Base-by-base conservation (phyloP, 2,113 vertebrate genomes). In the Hymenochirus boettgeri region DNA sequence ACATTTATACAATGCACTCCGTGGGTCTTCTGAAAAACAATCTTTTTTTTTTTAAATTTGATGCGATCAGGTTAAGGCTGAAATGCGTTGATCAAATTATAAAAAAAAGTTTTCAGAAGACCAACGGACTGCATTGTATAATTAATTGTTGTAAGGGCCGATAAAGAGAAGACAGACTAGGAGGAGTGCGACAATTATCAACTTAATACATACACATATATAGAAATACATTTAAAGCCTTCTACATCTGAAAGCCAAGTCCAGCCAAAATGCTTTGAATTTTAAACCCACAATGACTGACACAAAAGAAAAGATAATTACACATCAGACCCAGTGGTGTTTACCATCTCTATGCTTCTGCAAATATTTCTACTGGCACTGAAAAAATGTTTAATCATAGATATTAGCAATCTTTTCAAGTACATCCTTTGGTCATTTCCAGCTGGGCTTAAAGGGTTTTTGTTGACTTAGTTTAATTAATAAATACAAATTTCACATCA, bases 281-380 rank as follows among this genome's bases (percentile, higher is more conserved):
- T 56, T 66, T 23, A 58, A 59, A 52, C 64, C 64, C 64, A 66
- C 64, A 59, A 56, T 58, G 55, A 58, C 54, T 58, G 63, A 50
- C 63, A 51, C 45, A 66, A 66, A 66, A 35, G n/a, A 23, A 58
- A 50, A 51, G 55, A 66, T 66, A 66, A 66, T 66, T 66, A 57
- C 55, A 59, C 46, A 42, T 46, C 45, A 59, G 31, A 58, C 57
- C 46, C 64, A 52, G 64, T 59, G 33, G 23, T 59, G 55, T 59
- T 42, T 59, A 58, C 56, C 7, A 51, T 66, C 46, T 59, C 45
- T 39, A 52, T 51, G 39, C 60, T 59, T 69, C 35, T 60, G 24
- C 47, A 60, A 59, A 69, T 60, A 59, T 59, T 67, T 57, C 29
- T 46, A 42, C 47, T 59, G 65, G 65, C 65, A 69, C 6, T 15